phyloP scores from a whole-genome alignment of 2,113 vertebrate genomes.

The Aythya baeri region DNA sequence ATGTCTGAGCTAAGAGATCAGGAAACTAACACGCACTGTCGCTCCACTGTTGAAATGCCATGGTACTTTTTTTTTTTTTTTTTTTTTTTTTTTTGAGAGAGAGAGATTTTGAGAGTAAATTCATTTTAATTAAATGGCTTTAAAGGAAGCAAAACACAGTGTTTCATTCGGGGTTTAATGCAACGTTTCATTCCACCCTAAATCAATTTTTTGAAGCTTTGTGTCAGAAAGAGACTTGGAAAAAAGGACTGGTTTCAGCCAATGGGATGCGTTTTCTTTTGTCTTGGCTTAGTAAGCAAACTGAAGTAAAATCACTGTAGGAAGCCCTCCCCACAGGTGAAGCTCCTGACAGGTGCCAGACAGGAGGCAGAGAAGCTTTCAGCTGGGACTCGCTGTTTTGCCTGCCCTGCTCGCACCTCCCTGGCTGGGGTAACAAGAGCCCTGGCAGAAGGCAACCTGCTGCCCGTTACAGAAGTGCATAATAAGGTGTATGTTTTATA shows the following conservation, averaged over 20 bases:
- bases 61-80: background rate
- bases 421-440: background rate
- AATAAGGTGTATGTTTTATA: constrained; percentile 63
- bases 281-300: background rate
- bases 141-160: background rate
- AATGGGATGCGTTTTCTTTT: background rate
- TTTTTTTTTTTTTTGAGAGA: background rate
- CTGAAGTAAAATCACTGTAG: background rate
- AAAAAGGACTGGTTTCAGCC: background rate
- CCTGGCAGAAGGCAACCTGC: background rate
- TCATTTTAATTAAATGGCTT: background rate
- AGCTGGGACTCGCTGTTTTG: background rate
- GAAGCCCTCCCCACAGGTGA: background rate
- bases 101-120: background rate
- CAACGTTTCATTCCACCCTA: background rate
- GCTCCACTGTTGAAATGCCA: background rate
- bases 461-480: background rate
- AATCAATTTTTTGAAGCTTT: background rate
- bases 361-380: background rate
- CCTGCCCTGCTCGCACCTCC: background rate
- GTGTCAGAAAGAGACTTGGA: background rate
- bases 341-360: background rate
- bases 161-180: background rate
- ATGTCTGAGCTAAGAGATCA: background rate
- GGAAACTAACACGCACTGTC: rapidly evolving